A percentile compares a stretch with the other conserved stretches of the same genome.
These are phyloP conservation scores for Tribolium freemani DNA, from an alignment of 2,888 invertebrate species.

Conservation along the genomic window DNA sequence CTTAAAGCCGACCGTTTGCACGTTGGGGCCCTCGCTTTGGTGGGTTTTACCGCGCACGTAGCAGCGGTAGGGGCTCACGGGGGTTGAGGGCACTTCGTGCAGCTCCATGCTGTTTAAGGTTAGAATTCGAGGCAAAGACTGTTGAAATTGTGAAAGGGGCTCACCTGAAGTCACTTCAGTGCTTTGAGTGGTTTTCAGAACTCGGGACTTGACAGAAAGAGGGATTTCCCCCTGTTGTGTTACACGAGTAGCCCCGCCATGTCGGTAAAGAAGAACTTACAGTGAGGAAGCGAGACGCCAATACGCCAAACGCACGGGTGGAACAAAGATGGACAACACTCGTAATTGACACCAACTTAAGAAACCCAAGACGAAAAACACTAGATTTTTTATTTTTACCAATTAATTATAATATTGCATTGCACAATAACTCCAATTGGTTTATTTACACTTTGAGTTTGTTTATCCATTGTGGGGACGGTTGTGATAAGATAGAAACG, in stretches of 20 bases:
- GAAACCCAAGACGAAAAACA: not conserved
- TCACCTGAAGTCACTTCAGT: no score
- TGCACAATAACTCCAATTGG: no score
- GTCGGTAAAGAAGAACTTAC: not conserved
- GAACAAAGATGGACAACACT: not conserved
- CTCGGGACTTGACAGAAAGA: not conserved
- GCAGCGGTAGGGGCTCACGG: conserved; percentile 7
- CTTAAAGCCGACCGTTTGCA: conserved; percentile 27
- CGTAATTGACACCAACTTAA: not conserved
- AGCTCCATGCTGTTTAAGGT: conserved; percentile 22
- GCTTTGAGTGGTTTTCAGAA: no score
- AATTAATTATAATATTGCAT: not conserved
- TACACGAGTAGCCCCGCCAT: conserved; percentile 23
- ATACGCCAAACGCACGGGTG: not conserved
- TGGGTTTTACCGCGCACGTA: conserved; percentile 8
- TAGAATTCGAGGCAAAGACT: not conserved
- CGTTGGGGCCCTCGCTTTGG: conserved; percentile 12
- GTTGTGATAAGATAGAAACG: no score
- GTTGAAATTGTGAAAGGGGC: no score
- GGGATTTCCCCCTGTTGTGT: conserved; percentile 27
- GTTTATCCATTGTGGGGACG: no score
- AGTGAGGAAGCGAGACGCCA: not conserved
- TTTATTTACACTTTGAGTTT: no score
- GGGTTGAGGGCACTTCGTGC: conserved; percentile 4
- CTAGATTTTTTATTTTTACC: not conserved